phyloP scores from a whole-genome alignment of 2,797 vertebrate genomes.

The Anabacerthia variegaticeps region DNA sequence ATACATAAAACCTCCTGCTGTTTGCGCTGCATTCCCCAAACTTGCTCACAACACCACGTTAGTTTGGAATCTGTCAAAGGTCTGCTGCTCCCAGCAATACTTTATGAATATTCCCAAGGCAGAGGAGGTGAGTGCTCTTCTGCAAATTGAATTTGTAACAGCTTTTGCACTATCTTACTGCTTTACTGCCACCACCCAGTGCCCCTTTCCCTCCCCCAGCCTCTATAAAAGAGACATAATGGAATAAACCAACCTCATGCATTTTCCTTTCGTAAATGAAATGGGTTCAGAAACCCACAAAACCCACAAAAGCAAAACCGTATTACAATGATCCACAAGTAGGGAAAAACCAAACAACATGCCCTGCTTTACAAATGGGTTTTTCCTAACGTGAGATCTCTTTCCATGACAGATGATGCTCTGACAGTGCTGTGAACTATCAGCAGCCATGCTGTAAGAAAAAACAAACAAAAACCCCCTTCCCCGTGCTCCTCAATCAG shows the following conservation, averaged over 20 bases:
- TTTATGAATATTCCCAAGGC: slow-evolving; percentile 62
- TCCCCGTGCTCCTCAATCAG: neutral
- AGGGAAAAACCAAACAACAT: neutral
- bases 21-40: neutral
- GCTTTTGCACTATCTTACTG: slow-evolving; percentile 54
- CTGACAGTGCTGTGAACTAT: neutral
- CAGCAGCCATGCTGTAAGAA: neutral
- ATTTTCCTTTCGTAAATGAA: slow-evolving; percentile 25
- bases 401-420: neutral
- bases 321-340: neutral
- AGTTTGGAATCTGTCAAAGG: neutral
- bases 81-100: neutral
- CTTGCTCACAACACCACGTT: neutral
- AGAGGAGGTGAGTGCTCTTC: slow-evolving; percentile 52
- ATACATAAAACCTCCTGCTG: neutral
- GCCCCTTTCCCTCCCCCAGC: slow-evolving; percentile 35
- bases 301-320: neutral
- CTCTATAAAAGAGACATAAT: slow-evolving; percentile 33
- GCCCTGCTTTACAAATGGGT: neutral
- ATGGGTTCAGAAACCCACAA: neutral
- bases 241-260: slow-evolving; percentile 48
- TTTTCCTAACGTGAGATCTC: neutral
- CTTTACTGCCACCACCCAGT: slow-evolving; percentile 26
- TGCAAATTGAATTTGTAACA: slow-evolving; percentile 66
- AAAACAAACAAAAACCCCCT: neutral